Percentiles rank a stretch among this genome's conserved stretches.
phyloP scores from a whole-genome alignment of 2,888 invertebrate genomes.

The Drosophila falleni region DNA sequence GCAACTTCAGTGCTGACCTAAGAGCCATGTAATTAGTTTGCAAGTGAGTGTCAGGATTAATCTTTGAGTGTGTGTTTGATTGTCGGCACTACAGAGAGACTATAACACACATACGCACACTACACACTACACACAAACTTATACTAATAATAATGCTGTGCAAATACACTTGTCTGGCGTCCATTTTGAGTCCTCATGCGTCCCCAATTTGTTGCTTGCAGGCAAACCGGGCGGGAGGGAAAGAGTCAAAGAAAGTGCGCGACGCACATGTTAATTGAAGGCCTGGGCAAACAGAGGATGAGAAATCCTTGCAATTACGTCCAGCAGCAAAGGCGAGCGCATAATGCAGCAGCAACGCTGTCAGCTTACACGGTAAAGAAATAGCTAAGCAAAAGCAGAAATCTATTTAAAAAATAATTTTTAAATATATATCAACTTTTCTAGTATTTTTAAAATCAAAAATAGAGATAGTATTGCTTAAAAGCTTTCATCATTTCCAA shows the following conservation, averaged over 20 bases:
- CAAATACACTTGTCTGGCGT: constrained; percentile 58
- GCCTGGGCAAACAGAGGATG: constrained; percentile 52
- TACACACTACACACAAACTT: constrained; percentile 21
- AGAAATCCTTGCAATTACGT: constrained; percentile 30
- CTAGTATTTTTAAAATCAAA: neutral
- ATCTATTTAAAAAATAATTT: too few relatives aligned
- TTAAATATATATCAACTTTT: neutral
- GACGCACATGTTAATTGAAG: constrained; percentile 76
- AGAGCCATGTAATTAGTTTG: constrained; percentile 82
- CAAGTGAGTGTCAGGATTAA: constrained; percentile 82
- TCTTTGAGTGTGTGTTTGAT: constrained; percentile 79
- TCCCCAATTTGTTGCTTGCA: constrained; percentile 9
- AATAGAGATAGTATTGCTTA: too few relatives aligned
- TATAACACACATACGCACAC: constrained; percentile 12
- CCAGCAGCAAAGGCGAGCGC: constrained; percentile 12
- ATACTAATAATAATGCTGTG: constrained; percentile 65
- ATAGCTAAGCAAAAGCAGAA: neutral
- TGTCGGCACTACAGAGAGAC: constrained; percentile 65
- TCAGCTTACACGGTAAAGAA: constrained; percentile 39
- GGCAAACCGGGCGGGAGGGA: neutral
- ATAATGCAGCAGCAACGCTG: constrained; percentile 3
- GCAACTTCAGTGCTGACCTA: constrained; percentile 57
- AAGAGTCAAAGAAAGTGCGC: constrained; percentile 69
- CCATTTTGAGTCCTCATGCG: constrained; percentile 48
- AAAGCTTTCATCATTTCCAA: neutral